Conservation (phyloP, 2,888 invertebrate species). For the Masnerella sp. region DNA sequence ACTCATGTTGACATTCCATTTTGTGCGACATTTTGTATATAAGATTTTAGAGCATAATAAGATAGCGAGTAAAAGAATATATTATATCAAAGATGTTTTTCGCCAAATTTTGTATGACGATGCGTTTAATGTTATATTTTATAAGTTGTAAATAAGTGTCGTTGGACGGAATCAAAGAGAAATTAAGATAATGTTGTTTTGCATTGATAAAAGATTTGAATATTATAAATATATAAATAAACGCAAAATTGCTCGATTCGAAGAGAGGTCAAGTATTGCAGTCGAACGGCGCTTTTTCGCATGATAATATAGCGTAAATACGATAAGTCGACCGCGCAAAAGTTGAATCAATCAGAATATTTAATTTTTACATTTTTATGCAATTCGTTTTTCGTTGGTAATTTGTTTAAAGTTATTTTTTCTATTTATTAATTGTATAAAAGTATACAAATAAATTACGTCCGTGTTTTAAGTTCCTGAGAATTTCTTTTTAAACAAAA, state of each 20-base stretch:
- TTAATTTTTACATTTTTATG: no score
- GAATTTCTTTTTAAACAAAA: no score
- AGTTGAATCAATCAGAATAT: no score
- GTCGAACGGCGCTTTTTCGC: constrained; percentile 23
- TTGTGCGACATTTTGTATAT: constrained; percentile 31
- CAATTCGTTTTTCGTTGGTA: no score
- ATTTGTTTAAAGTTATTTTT: no score
- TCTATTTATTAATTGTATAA: no score
- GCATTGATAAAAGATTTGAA: no score
- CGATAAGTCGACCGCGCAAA: constrained; percentile 25
- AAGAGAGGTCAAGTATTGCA: constrained; percentile 33
- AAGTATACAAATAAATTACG: no score
- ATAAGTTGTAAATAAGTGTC: background rate
- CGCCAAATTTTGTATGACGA: background rate
- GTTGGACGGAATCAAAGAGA: background rate
- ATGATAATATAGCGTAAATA: constrained; percentile 13
- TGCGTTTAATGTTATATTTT: background rate
- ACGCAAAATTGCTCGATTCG: constrained; percentile 21
- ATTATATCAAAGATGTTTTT: background rate
- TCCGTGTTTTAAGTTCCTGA: no score
- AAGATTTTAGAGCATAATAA: constrained; percentile 20
- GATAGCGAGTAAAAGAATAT: constrained; percentile 30
- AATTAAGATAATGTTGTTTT: no score
- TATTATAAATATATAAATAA: no score
- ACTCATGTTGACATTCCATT: constrained; percentile 53